Base-by-base conservation (phyloP, 2,888 invertebrate species). In the Tortrix viridana region DNA sequence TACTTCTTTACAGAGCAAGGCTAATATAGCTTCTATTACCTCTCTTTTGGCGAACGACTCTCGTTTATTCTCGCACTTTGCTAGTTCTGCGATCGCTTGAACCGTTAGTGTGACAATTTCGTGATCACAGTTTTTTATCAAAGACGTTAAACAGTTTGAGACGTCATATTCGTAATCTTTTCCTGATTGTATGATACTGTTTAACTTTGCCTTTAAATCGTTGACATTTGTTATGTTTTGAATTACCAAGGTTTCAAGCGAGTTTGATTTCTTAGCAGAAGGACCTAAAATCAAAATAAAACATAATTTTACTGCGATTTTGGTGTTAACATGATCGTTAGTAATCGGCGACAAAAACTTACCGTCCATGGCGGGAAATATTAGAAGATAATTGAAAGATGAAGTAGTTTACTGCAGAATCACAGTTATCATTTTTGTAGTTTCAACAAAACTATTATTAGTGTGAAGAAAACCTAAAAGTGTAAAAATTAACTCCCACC, bases 51-150 rank as follows among this genome's bases (percentile, higher is more conserved):
- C 95, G 75, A 96, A 96, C 65, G 93, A 93, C 77, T 94, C 94
- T 61, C 97, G 94, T 77, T 96, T 96, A 44, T 92, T 88, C 76
- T 96, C 96, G 75, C 94, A 94, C 93, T 97, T 97, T 12, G 96
- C 96, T 32, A 97, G 93, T 87, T 97, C 97, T 0, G 97, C 97
- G 65, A 96, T 94, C 22, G 95, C 94, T 86, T 96, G 95, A 16
- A 95, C 93, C 20, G 94, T 93, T 66, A 94, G 82, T 65, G 91
- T 84, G 54, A 93, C 87, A 32, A 95, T 92, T 65, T 92, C 92
- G 67, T 82, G 84, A 68, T 93, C 92, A 54, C 87, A 89, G 69
- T 76, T 84, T 22, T 74, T 81, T 46, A 94, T 69, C 67, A 94
- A 79, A 2, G 82, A 76, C 74, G 86, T 86, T 22, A 93, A 74